A percentile compares a stretch with the other conserved stretches of the same genome.
These are phyloP conservation scores for Entomobrya multifasciata DNA, from an alignment of 2,888 invertebrate genomes.

Conservation along the genomic window DNA sequence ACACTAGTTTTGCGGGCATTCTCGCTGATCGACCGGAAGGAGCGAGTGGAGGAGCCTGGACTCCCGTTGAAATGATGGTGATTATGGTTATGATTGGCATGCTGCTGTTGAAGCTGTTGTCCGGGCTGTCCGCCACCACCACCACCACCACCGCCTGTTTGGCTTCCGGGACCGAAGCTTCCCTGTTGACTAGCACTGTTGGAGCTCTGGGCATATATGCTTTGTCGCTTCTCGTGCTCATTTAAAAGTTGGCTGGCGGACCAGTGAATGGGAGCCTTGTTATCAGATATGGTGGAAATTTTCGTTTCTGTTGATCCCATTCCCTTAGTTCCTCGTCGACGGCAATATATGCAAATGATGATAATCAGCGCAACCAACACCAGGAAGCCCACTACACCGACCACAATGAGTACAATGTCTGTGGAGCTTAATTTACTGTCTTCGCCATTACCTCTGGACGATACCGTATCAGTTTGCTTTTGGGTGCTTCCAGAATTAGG, in stretches of 20 bases:
- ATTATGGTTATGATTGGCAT: constrained; percentile 61
- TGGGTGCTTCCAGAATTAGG: constrained; percentile 69
- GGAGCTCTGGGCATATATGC: constrained; percentile 81
- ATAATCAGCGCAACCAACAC: constrained; percentile 82
- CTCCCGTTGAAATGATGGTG: constrained; percentile 71
- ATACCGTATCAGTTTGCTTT: constrained; percentile 68
- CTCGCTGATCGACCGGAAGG: constrained; percentile 79
- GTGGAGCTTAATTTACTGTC: constrained; percentile 63
- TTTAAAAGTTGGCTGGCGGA: constrained; percentile 84
- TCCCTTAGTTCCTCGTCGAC: constrained; percentile 80
- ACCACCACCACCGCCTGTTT: constrained; percentile 36
- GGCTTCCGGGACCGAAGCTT: constrained; percentile 55
- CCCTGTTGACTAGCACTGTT: constrained; percentile 68
- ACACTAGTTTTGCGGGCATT: constrained; percentile 76
- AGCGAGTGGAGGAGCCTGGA: constrained; percentile 78
- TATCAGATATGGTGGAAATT: constrained; percentile 78
- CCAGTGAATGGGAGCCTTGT: constrained; percentile 79
- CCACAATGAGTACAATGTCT: constrained; percentile 83
- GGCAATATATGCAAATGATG: constrained; percentile 83
- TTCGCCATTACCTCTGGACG: constrained; percentile 51
- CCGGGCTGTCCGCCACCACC: constrained; percentile 30
- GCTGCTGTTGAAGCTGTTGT: constrained; percentile 58
- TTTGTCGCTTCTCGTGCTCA: constrained; percentile 84
- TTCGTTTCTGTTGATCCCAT: constrained; percentile 79
- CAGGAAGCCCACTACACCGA: constrained; percentile 82